Conservation (phyloP, 2,797 vertebrate species). For the Megalops cyprinoides region DNA sequence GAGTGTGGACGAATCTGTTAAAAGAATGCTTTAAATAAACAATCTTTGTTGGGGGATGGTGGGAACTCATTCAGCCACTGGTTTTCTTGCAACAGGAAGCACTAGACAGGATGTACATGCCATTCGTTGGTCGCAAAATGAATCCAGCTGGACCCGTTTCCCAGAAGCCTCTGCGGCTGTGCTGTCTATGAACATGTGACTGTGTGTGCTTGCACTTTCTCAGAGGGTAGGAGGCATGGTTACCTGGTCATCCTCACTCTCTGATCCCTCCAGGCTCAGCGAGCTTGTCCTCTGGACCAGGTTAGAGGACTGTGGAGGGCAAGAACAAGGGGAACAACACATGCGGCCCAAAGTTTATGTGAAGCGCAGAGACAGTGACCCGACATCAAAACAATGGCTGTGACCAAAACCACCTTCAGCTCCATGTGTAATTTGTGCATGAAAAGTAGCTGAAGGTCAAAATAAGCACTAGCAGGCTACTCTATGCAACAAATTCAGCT, state of each 20-base stretch:
- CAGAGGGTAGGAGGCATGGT: slow-evolving; percentile 19
- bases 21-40: background rate
- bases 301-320: slow-evolving; percentile 63
- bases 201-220: slow-evolving; percentile 8
- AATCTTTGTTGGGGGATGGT: background rate
- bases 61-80: background rate
- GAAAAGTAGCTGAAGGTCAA: too few relatives aligned
- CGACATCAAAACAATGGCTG: background rate
- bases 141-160: background rate
- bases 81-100: background rate
- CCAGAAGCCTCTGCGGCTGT: background rate
- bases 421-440: too few relatives aligned
- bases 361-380: slow-evolving; percentile 16
- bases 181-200: background rate
- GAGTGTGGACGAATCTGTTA: too few relatives aligned
- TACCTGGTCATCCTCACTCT: slow-evolving; percentile 85
- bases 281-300: slow-evolving; percentile 74
- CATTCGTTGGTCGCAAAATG: background rate
- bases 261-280: slow-evolving; percentile 78
- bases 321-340: slow-evolving; percentile 37
- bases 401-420: too few relatives aligned
- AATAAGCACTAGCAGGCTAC: too few relatives aligned
- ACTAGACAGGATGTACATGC: too few relatives aligned
- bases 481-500: too few relatives aligned
- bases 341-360: background rate